Evolutionary conservation across 1,140 invertebrate species (phyloP).

Genomic region (Leptoteleia sp.): DNA sequence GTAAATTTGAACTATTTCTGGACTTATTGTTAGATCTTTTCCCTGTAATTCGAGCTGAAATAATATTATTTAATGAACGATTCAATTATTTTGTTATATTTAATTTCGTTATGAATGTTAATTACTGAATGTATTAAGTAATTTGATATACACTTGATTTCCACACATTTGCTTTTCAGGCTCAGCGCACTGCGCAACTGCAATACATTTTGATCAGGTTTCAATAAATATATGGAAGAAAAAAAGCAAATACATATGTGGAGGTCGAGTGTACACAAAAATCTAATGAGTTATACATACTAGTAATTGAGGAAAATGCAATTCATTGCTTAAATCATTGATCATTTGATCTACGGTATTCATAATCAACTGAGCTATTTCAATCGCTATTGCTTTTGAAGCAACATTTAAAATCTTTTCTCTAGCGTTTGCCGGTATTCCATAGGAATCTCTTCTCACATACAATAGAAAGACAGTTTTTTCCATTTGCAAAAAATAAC

Average conservation of each 20-base stretch:
- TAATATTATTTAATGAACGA: constrained; percentile 5
- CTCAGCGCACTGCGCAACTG: too few relatives aligned
- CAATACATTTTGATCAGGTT: too few relatives aligned
- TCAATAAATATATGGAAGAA: too few relatives aligned
- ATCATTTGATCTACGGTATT: constrained; percentile 82
- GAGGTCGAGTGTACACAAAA: too few relatives aligned
- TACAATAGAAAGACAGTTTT: constrained; percentile 69
- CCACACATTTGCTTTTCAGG: too few relatives aligned
- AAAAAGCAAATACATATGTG: too few relatives aligned
- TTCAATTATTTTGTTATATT: too few relatives aligned
- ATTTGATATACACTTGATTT: too few relatives aligned
- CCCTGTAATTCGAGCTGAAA: constrained; percentile 77
- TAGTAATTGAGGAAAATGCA: constrained; percentile 80
- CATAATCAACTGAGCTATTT: constrained; percentile 81
- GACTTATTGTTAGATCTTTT: constrained; percentile 73
- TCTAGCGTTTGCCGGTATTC: constrained; percentile 58
- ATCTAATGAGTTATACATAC: too few relatives aligned
- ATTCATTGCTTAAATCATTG: constrained; percentile 74
- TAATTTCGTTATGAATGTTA: too few relatives aligned
- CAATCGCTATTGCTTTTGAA: constrained; percentile 80
- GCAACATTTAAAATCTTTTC: constrained; percentile 72
- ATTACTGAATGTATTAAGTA: too few relatives aligned
- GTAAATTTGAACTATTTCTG: constrained; percentile 74
- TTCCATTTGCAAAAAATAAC: constrained; percentile 69
- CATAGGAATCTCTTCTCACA: constrained; percentile 70